Conservation (phyloP, 2,113 vertebrate genomes). For the Phylloscopus trochiloides region DNA sequence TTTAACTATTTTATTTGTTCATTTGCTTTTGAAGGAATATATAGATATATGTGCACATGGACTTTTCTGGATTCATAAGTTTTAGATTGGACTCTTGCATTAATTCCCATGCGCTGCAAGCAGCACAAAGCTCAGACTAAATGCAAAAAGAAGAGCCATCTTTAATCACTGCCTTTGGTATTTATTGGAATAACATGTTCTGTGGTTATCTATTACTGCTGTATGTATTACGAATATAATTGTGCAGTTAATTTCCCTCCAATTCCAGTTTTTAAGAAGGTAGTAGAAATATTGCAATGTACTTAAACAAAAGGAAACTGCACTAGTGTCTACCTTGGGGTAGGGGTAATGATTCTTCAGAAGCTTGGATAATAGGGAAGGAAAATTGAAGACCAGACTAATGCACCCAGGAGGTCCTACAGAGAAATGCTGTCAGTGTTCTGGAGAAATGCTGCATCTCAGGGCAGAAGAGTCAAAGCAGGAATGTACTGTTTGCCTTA, state of each 20-base stretch:
- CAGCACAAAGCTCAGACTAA: not conserved
- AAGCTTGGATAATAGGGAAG: not conserved
- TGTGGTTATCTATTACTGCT: not conserved
- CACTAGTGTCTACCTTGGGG: rapidly evolving
- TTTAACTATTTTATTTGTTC: not conserved
- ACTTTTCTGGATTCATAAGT: not conserved
- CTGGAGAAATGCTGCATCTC: not conserved
- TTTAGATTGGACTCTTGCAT: not conserved
- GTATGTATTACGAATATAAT: not conserved
- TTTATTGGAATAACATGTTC: not conserved
- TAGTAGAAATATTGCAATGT: not conserved
- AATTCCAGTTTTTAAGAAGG: not conserved
- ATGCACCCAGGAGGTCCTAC: not conserved
- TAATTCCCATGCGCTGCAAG: not conserved
- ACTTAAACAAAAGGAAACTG: not conserved
- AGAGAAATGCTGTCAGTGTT: not conserved
- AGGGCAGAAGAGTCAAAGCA: not conserved
- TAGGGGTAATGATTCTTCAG: not conserved
- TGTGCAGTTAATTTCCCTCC: not conserved
- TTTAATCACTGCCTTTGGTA: not conserved
- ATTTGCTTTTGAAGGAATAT: not conserved
- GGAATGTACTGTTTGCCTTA: not conserved
- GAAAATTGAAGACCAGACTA: not conserved
- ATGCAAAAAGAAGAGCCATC: not conserved
- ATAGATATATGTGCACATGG: not conserved